These are phyloP conservation scores for Bombus picipes DNA, from an alignment of 1,140 invertebrate species.

Conservation along the genomic window DNA sequence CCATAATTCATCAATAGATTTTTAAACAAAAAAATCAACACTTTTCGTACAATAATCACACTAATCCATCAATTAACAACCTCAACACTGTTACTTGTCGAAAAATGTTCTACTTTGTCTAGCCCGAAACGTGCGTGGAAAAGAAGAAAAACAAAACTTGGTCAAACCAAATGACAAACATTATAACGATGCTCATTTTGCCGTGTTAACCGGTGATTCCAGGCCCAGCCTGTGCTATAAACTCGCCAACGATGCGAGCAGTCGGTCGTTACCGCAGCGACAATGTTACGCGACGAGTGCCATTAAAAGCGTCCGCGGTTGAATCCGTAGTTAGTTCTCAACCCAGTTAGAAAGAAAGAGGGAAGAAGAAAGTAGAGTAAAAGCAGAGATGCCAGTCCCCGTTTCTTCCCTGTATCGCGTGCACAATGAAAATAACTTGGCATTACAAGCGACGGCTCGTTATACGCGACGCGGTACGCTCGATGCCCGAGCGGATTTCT, in stretches of 20 bases:
- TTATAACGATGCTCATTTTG: slow-evolving; percentile 10
- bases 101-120: background rate
- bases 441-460: slow-evolving; percentile 52
- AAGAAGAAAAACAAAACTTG: background rate
- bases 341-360: slow-evolving; percentile 55
- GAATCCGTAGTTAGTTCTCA: slow-evolving; percentile 68
- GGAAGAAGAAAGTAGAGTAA: background rate
- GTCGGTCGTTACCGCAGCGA: slow-evolving; percentile 47
- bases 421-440: slow-evolving; percentile 62
- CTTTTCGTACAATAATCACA: background rate
- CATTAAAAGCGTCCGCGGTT: slow-evolving; percentile 70
- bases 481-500: slow-evolving; percentile 13
- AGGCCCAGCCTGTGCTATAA: background rate
- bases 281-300: slow-evolving; percentile 57
- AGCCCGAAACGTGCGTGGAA: background rate
- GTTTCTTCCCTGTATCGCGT: background rate
- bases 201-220: background rate
- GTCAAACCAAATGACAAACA: background rate
- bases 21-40: no score
- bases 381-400: background rate
- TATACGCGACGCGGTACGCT: slow-evolving; percentile 41
- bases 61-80: background rate
- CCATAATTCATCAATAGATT: no score
- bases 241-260: slow-evolving; percentile 35
- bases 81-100: background rate